A percentile compares a stretch with the other conserved stretches of the same genome.
Evolutionary conservation across 2,797 vertebrate species (phyloP).

Genomic region (Muscicapa comitata): DNA sequence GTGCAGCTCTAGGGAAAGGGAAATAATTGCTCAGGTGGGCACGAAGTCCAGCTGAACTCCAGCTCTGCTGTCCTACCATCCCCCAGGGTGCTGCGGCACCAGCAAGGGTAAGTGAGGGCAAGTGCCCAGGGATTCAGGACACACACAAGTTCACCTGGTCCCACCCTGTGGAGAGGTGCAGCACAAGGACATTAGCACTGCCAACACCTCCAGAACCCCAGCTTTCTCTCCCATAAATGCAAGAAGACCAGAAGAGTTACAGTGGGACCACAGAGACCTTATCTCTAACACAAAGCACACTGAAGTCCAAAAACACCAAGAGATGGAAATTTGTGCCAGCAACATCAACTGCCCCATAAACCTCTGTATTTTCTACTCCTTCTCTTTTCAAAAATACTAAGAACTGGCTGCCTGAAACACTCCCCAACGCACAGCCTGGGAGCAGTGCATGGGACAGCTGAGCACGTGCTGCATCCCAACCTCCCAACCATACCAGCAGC

Average conservation of each 20-base stretch:
- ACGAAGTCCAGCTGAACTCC: neutral
- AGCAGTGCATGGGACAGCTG: rapidly evolving
- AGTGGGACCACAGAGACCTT: rapidly evolving
- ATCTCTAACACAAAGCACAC: neutral
- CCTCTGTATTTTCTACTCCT: neutral
- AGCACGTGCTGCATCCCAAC: neutral
- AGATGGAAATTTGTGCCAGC: neutral
- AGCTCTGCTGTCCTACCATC: neutral
- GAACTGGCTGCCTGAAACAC: neutral
- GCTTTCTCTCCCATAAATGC: neutral
- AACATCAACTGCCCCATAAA: neutral
- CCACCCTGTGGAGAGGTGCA: neutral
- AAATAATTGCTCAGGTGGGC: neutral
- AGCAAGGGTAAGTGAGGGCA: neutral
- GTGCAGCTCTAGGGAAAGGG: rapidly evolving
- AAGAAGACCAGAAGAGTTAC: neutral
- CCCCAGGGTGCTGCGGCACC: rapidly evolving
- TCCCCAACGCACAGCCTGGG: neutral
- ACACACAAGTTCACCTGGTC: neutral
- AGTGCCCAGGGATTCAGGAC: rapidly evolving
- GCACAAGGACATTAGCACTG: neutral
- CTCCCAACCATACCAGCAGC: neutral
- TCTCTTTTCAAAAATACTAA: neutral
- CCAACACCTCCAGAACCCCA: neutral
- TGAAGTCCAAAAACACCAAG: neutral